Evolutionary conservation across 2,113 vertebrate species (phyloP).

Genomic region (Aegithalos caudatus): DNA sequence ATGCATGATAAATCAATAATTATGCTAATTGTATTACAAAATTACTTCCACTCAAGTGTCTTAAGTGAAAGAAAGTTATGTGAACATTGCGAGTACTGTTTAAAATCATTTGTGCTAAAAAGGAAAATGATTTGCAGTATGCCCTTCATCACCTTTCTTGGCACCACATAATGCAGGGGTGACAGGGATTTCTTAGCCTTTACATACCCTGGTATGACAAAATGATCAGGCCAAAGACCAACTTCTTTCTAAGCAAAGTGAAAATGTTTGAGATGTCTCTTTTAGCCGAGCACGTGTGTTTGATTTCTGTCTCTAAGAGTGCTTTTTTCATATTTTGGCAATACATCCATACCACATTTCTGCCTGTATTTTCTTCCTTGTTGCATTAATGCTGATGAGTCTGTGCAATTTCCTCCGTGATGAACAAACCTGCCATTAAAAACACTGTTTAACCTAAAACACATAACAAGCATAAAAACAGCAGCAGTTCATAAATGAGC

Average conservation of each 20-base stretch:
- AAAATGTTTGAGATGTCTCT: not conserved
- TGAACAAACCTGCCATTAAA: conserved; percentile 62
- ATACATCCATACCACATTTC: not conserved
- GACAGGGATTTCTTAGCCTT: not conserved
- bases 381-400: conserved; percentile 24
- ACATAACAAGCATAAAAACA: conserved; percentile 53
- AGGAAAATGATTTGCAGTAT: not conserved
- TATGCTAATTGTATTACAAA: conserved; percentile 1
- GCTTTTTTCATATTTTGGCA: not conserved
- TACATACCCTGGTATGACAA: not conserved
- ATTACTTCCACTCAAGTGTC: not conserved
- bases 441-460: conserved; percentile 57
- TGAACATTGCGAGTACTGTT: not conserved
- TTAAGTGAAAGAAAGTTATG: not conserved
- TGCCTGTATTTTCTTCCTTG: not conserved
- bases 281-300: not conserved
- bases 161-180: not conserved
- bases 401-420: conserved; percentile 37
- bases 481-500: conserved; percentile 45
- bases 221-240: not conserved
- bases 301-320: not conserved
- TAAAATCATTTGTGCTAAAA: not conserved
- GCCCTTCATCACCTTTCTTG: not conserved
- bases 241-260: not conserved
- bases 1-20: conserved; percentile 17